Evolutionary conservation across 2,888 invertebrate species (phyloP), one percentile per base, ranked within the genome.

Genomic region (Callosobruchus maculatus): DNA sequence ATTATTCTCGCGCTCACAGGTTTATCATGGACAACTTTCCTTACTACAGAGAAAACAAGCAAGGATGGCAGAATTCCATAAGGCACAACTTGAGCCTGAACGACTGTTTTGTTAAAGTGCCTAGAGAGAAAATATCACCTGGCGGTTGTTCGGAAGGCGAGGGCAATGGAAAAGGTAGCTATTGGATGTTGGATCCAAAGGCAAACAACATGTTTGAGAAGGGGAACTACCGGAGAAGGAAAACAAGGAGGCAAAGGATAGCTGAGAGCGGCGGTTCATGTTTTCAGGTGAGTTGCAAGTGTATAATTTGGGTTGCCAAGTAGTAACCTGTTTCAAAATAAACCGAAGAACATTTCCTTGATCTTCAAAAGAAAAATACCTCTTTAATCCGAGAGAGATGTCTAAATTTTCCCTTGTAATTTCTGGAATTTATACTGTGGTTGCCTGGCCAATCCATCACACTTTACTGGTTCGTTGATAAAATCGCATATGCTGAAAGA

Each of bases 201-300:
- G 93, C 94, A 69, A 90, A 91, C 79, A 94, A 94, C 84, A 95
- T 95, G 95, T 95, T 95, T 85, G 95, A 95, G 83, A 93, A 95
- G 82, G 95, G 95, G n/a, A 95, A 94, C 84, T 95, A 94, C 85
- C 88, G 95, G 73, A 88, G 95, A 71, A 87, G 95, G 74, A 89
- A 93, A 79, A 91, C 92, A 70, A 88, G 92, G 72, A 86, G 90
- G 20, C 91, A 90, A 78, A 85, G 90, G 67, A 80, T 86, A 21
- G 82, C 83, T 0, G 86, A 87, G 72, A 83, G 83, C 71, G 79
- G 80, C 49, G 76, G 80, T 71, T 70, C 82, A 68, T 82, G 80
- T 74, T 82, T 79, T 73, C 83, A 83, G 81, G 83, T 83, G 73
- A 77, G 76, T 30, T 18, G 49, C 13, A 13, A 18, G 4, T 49